Conservation (phyloP, 2,888 invertebrate genomes). For the Eupelmus urozonus region DNA sequence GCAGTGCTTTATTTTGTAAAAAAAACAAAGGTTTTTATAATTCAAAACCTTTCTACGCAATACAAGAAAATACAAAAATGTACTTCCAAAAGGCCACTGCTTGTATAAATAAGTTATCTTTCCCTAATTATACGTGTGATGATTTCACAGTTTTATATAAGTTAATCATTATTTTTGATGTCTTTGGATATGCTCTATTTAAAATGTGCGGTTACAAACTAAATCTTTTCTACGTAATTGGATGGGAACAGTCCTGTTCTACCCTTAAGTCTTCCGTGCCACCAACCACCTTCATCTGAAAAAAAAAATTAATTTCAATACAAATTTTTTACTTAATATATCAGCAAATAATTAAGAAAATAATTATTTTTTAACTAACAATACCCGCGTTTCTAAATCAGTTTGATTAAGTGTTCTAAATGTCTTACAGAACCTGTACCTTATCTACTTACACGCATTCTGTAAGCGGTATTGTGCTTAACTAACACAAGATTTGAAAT, state of each 20-base stretch:
- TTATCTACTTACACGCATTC: too few relatives aligned
- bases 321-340: conserved; percentile 7
- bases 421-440: too few relatives aligned
- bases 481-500: conserved; percentile 9
- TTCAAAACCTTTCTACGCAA: conserved; percentile 34
- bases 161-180: conserved; percentile 42
- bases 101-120: conserved; percentile 17
- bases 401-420: too few relatives aligned
- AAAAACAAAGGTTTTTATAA: conserved; percentile 41
- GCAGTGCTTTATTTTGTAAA: conserved; percentile 30
- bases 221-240: conserved; percentile 80
- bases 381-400: not conserved
- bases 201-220: not conserved
- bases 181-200: conserved; percentile 58
- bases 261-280: conserved; percentile 80
- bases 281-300: conserved; percentile 84
- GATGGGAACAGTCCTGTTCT: conserved; percentile 83
- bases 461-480: not conserved
- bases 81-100: conserved; percentile 34
- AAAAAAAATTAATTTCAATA: conserved; percentile 46
- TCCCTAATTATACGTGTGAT: conserved; percentile 3
- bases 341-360: not conserved
- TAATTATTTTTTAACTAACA: too few relatives aligned
- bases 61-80: conserved; percentile 40
- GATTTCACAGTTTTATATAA: conserved; percentile 41